A percentile compares a stretch with the other conserved stretches of the same genome.
These are phyloP conservation scores for Potamilus streckersoni DNA, from an alignment of 1,140 invertebrate genomes.

Conservation along the genomic window DNA sequence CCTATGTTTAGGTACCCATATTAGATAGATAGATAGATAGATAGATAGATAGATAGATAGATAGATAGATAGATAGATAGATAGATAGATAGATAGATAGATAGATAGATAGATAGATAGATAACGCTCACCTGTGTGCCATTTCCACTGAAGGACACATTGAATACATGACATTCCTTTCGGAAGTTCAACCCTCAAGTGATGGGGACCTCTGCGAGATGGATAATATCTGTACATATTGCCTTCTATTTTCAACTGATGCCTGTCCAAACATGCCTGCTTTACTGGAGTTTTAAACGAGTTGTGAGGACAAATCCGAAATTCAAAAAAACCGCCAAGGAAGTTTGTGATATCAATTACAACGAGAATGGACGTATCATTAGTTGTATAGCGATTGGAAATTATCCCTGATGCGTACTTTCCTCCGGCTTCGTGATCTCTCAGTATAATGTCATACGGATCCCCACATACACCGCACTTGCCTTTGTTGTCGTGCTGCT, in stretches of 20 bases:
- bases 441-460: conserved; percentile 38
- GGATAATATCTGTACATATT: conserved; percentile 29
- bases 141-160: conserved; percentile 92
- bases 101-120: too few relatives aligned
- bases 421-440: conserved; percentile 63
- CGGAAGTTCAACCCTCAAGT: conserved; percentile 73
- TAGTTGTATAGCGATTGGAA: conserved; percentile 50
- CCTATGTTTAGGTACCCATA: too few relatives aligned
- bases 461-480: conserved; percentile 69
- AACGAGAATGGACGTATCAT: conserved; percentile 37
- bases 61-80: too few relatives aligned
- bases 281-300: conserved; percentile 24
- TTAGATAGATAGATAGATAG: too few relatives aligned
- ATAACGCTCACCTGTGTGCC: conserved; percentile 79
- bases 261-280: conserved; percentile 34
- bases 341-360: conserved; percentile 39
- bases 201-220: conserved; percentile 14
- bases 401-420: conserved; percentile 63
- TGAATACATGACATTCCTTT: conserved; percentile 85
- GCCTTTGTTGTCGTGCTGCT: conserved; percentile 53
- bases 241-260: conserved; percentile 26
- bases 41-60: too few relatives aligned
- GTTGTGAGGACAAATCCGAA: conserved; percentile 42
- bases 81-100: too few relatives aligned
- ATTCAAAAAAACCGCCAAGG: conserved; percentile 53